Percentiles rank a stretch among this genome's conserved stretches.
These are phyloP conservation scores for Actinemys pallida DNA, from an alignment of 2,113 vertebrate genomes.

Conservation along the genomic window DNA sequence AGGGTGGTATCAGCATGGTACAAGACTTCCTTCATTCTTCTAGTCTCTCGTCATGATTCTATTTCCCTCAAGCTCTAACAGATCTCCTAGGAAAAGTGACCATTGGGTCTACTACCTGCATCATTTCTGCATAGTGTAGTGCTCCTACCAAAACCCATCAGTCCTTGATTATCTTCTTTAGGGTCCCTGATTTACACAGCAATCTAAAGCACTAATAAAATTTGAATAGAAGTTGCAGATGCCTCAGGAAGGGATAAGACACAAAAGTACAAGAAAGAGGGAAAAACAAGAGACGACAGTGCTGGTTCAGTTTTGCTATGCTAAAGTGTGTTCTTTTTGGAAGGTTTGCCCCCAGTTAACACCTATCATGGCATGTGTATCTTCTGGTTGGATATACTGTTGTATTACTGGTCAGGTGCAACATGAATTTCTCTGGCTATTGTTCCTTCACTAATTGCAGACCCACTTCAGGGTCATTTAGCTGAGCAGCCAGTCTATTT, in stretches of 20 bases:
- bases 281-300: constrained; percentile 9
- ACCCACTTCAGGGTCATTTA: constrained; percentile 54
- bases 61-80: background rate
- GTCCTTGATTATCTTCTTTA: background rate
- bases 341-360: constrained; percentile 62
- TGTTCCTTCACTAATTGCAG: constrained; percentile 55
- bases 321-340: constrained; percentile 70
- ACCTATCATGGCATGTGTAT: constrained; percentile 39
- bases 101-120: background rate
- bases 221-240: constrained; percentile 57
- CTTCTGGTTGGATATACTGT: constrained; percentile 32
- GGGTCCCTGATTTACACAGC: constrained; percentile 26
- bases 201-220: constrained; percentile 26
- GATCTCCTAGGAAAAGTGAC: background rate
- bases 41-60: background rate
- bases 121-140: background rate
- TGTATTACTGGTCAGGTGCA: constrained; percentile 37
- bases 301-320: constrained; percentile 64
- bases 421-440: constrained; percentile 23
- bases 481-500: background rate
- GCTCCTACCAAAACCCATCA: constrained; percentile 14
- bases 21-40: background rate
- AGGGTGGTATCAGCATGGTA: background rate
- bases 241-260: constrained; percentile 63
- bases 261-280: constrained; percentile 54